Evolutionary conservation across 2,888 invertebrate species (phyloP), one percentile per base, ranked within the genome.

Genomic region (Dasypolia templi): DNA sequence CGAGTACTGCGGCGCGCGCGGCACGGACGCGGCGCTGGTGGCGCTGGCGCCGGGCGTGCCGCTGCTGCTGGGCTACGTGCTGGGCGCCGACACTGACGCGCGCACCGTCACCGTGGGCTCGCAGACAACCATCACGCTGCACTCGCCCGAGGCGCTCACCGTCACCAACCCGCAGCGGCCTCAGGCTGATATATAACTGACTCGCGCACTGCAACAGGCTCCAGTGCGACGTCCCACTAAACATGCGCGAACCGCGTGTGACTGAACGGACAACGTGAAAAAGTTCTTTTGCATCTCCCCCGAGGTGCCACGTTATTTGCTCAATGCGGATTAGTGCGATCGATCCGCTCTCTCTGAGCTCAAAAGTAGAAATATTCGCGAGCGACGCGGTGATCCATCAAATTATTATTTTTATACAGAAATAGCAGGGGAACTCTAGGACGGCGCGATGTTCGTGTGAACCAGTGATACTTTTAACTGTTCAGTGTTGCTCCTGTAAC

Each of bases 121-220:
- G 79, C 95, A 95, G 91, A 95, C 95, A 79, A 94, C 93, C 85
- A 94, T 95, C 90, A 95, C 95, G 49, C 93, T 95, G 75, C 95
- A 94, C 89, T 93, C 94, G 87, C 95, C 94, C 62, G 94, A 94
- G 75, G 81, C 92, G 72, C 92, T 93, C 82, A 87, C 92, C 67
- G 91, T 92, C 85, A 92, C 91, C 68, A 86, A 88, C 76, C 87
- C 89, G 74, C 72, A 67, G 53, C 70, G 75, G n/a, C 71, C 71
- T 32, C 89, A 88, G 44, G 85, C 88, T 61, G 89, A 89, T 69
- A 90, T 89, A 53, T 89, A 22, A 39, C 17, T 51, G 12, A 26
- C 44, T 11, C 32, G 22, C 63, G 9, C 56, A 29, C 63, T 6
- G 51, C 29, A 4, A 56, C 49, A 9, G 6, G 56, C 74, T n/a